Percentiles rank a stretch among this genome's conserved stretches.
Evolutionary conservation across 2,113 vertebrate species (phyloP).

Genomic region (Macquaria ambigua): DNA sequence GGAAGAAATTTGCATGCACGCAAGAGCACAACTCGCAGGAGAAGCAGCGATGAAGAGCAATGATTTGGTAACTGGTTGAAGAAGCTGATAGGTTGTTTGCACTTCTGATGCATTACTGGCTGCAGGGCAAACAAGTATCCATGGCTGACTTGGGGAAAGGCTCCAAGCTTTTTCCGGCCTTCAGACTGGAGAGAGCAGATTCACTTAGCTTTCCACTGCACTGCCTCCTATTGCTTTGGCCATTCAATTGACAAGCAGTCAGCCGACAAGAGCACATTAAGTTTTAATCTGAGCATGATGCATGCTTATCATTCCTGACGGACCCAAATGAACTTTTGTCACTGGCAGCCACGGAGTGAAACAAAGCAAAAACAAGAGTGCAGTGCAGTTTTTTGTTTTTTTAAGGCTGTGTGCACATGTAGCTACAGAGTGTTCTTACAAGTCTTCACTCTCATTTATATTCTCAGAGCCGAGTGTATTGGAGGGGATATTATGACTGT

Average conservation of each 20-base stretch:
- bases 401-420: not conserved
- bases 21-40: not conserved
- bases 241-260: conserved; percentile 38
- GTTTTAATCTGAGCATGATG: conserved; percentile 58
- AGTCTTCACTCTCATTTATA: conserved; percentile 15
- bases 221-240: conserved; percentile 11
- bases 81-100: conserved; percentile 23
- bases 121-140: conserved; percentile 14
- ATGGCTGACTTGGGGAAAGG: not conserved
- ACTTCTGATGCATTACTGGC: conserved; percentile 17
- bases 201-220: conserved; percentile 22
- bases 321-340: conserved; percentile 48
- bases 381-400: not conserved
- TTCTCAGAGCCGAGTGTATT: not conserved
- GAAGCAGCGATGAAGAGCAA: not conserved
- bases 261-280: conserved; percentile 38
- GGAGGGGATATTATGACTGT: not conserved
- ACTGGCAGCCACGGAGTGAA: not conserved
- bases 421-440: not conserved
- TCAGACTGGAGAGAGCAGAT: conserved; percentile 34
- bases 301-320: conserved; percentile 51
- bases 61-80: not conserved
- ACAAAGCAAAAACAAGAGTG: conserved; percentile 19
- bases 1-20: conserved; percentile 3
- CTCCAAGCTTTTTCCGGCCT: not conserved